Base-by-base conservation (phyloP, 2,888 invertebrate genomes). In the Volucella inanis region DNA sequence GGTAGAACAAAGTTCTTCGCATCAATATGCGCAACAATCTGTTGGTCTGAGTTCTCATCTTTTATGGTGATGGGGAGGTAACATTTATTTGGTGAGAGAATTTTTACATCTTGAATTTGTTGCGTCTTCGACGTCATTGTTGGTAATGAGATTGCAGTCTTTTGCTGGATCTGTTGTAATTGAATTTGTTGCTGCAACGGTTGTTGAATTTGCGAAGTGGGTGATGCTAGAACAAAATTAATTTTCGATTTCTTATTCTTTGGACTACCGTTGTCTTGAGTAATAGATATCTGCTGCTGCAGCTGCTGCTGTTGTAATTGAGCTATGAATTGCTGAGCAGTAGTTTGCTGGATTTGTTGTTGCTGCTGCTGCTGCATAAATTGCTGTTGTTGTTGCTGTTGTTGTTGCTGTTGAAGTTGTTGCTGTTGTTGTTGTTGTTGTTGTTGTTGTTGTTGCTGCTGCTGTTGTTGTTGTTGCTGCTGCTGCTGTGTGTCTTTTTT, bases 21-120 rank as follows among this genome's bases (percentile, higher is more conserved):
- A 87, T 92, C 92, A 71, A 92, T 92, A 54, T 92, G 92, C 0
- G 92, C 92, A 3, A 92, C 90, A 71, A 92, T 90, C 87, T 92
- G 92, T 77, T 92, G 92, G 86, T 92, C 92, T 0, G 91, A 91
- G 76, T 90, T 91, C 54, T 91, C 91, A 75, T 92, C 92, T 9
- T 92, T 91, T 50, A 92, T 91, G 3, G 92, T 92, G 12, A 92
- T 91, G 9, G 92, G 92, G 78, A 92, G 88, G 57, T 89, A 92
- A 70, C 92, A 92, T 87, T 92, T 92, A 87, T 89, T 92, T 4
- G 89, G 91, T 6, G 89, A 92, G 8, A 89, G 88, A 88, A 90
- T 89, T 86, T 89, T 90, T 22, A 76, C 64, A 47, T 79, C 83
- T 50, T 79, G 72, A 9, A 89, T 88, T 70, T 83, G 87, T 45